Percentiles rank a stretch among this genome's conserved stretches.
Evolutionary conservation across 2,888 invertebrate species (phyloP).

Genomic region (Selenia dentaria): DNA sequence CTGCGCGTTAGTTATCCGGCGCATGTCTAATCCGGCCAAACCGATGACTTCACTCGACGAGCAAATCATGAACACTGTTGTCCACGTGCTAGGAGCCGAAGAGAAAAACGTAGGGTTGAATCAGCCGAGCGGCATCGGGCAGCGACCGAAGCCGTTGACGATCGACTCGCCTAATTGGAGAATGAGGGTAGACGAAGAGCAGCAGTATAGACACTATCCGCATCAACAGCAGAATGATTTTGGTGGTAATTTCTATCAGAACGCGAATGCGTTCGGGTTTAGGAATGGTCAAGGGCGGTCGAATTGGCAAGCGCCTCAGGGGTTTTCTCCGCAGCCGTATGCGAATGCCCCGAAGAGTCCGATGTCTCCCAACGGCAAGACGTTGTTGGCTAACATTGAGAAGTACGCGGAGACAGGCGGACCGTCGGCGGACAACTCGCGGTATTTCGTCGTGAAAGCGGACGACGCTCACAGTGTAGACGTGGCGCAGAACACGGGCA

Average conservation of each 20-base stretch:
- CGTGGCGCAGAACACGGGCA: slow-evolving; percentile 77
- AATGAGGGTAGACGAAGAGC: slow-evolving; percentile 52
- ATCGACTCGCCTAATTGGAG: slow-evolving; percentile 81
- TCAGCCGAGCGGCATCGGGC: slow-evolving; percentile 90
- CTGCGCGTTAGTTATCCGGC: slow-evolving; percentile 87
- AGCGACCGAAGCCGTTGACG: slow-evolving; percentile 88
- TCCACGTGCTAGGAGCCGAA: slow-evolving; percentile 88
- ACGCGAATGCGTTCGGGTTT: slow-evolving; percentile 42
- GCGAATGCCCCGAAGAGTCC: slow-evolving; percentile 59
- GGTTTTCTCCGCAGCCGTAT: slow-evolving; percentile 55
- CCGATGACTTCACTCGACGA: slow-evolving; percentile 86
- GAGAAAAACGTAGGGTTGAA: slow-evolving; percentile 88
- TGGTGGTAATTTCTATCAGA: slow-evolving; percentile 50
- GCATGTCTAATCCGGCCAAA: slow-evolving; percentile 85
- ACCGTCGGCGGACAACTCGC: slow-evolving; percentile 40
- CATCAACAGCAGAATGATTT: slow-evolving; percentile 48
- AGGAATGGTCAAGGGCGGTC: slow-evolving; percentile 52
- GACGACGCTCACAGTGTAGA: slow-evolving; percentile 83
- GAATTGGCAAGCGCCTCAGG: slow-evolving; percentile 41
- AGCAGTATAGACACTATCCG: slow-evolving; percentile 55
- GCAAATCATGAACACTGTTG: slow-evolving; percentile 87
- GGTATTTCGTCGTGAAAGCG: slow-evolving; percentile 86
- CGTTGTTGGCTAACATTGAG: slow-evolving; percentile 68
- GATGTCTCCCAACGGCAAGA: slow-evolving; percentile 66
- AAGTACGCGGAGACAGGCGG: slow-evolving; percentile 53